Base-by-base conservation (phyloP, 2,888 invertebrate genomes). In the Elysia crispata region DNA sequence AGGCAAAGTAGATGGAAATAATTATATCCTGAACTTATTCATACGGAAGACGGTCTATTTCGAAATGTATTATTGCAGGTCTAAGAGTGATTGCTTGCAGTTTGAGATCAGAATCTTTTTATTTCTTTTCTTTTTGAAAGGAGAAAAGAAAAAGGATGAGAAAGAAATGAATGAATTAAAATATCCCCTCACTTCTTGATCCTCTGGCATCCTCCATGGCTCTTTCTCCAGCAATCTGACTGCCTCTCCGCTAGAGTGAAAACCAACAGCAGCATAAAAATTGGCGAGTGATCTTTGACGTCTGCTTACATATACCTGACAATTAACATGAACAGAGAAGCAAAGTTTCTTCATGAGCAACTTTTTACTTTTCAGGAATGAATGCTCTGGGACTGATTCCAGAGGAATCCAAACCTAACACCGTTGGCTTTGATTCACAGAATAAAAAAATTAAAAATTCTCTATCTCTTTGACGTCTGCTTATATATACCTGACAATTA, bases 191-290 rank as follows among this genome's bases (percentile, higher is more conserved):
- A 86, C 86, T 72, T 86, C 84, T 57, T 83, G 84, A 20, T 85
- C 83, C 33, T 77, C 83, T 23, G 81, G 78, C n/a, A 85, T 85
- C 31, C 79, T 78, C 88, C 88, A 89, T 5, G 87, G 85, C n/a
- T 85, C 86, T 77, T 87, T 87, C 69, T 89, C 86, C 11, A 86
- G 76, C 20, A 89, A 80, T 57, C 85, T 81, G 1, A 89, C 87
- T 49, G 86, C 85, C 81, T 88, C 88, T 20, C 88, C 89, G 0
- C 77, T 41, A 11, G 88, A 88, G 76, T 89, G 89, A 67, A 88
- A 81, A 5, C 87, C 89, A 23, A 89, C 82, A 80, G 83, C 83
- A 0, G 88, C 87, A 77, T 85, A 86, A 76, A 86, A 87, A 15
- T 86, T 85, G 1, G 83, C 76, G 25, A 82, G 76, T 20, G 80